These are phyloP conservation scores for Polylopha cassiicola DNA, from an alignment of 2,888 invertebrate genomes.

Conservation along the genomic window DNA sequence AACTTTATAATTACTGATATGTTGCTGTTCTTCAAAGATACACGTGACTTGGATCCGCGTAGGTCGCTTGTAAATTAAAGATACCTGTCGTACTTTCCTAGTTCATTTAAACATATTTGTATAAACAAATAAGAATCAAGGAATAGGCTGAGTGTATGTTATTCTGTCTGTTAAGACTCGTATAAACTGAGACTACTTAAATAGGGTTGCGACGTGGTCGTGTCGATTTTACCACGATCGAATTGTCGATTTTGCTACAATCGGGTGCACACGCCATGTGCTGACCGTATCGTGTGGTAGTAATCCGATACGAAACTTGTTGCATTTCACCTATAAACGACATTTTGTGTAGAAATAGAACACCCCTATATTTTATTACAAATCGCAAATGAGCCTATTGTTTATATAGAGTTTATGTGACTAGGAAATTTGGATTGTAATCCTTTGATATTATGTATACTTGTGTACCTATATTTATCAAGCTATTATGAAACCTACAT, in stretches of 20 bases:
- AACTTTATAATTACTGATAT: constrained; percentile 49
- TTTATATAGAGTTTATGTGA: too few relatives aligned
- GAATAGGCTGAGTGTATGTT: not conserved
- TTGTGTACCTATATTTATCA: too few relatives aligned
- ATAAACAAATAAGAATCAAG: too few relatives aligned
- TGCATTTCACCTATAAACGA: constrained; percentile 40
- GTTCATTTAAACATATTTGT: too few relatives aligned
- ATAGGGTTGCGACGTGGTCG: constrained; percentile 38
- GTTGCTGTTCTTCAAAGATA: constrained; percentile 29
- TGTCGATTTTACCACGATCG: constrained; percentile 51
- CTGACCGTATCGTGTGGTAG: constrained; percentile 49
- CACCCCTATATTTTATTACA: constrained; percentile 11
- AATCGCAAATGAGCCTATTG: constrained; percentile 5
- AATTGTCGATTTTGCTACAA: constrained; percentile 57
- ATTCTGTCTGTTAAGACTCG: constrained; percentile 24
- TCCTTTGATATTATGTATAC: too few relatives aligned
- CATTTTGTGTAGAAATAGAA: constrained; percentile 12
- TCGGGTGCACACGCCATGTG: constrained; percentile 59
- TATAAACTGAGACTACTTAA: constrained; percentile 10
- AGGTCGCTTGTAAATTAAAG: too few relatives aligned
- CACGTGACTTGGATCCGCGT: too few relatives aligned
- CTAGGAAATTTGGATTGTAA: too few relatives aligned
- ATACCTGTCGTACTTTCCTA: too few relatives aligned
- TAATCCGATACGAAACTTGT: constrained; percentile 55
- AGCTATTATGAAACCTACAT: too few relatives aligned